phyloP scores from a whole-genome alignment of 2,113 vertebrate genomes.

The Laticauda colubrina region DNA sequence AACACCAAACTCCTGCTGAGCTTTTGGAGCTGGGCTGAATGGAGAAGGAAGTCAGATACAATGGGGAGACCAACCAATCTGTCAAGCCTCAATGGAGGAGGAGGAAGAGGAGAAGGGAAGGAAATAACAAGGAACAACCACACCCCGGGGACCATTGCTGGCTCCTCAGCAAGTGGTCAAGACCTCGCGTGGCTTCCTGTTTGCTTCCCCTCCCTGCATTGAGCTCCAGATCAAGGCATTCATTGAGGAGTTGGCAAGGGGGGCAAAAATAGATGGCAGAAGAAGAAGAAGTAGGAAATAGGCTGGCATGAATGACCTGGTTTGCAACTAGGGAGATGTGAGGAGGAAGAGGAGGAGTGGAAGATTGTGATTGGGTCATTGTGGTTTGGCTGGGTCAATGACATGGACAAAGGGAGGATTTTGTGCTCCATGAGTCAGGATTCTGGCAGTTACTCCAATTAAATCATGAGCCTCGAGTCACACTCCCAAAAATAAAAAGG shows the following conservation, averaged over 20 bases:
- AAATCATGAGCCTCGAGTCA: too few relatives aligned
- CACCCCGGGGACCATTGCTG: conserved; percentile 6
- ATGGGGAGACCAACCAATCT: conserved; percentile 20
- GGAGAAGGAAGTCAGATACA: conserved; percentile 44
- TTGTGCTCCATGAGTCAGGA: background rate
- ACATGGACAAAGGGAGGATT: background rate
- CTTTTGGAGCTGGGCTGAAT: conserved; percentile 51
- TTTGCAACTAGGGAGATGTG: conserved; percentile 4
- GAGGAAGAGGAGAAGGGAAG: conserved; percentile 1
- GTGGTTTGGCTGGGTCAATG: background rate
- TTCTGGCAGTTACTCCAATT: too few relatives aligned
- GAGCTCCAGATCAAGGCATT: background rate
- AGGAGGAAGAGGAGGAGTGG: background rate
- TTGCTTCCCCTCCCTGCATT: background rate
- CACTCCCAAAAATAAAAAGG: too few relatives aligned
- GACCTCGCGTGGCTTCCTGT: background rate
- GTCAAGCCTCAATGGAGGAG: background rate
- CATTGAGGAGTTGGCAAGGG: conserved; percentile 26
- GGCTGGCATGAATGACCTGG: background rate
- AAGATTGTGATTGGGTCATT: background rate
- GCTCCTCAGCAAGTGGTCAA: conserved; percentile 21
- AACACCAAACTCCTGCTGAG: conserved; percentile 29
- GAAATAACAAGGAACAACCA: conserved; percentile 25
- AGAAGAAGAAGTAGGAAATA: background rate
- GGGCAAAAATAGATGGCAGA: conserved; percentile 10